phyloP scores from a whole-genome alignment of 2,797 vertebrate genomes.

The Sarcoramphus papa region DNA sequence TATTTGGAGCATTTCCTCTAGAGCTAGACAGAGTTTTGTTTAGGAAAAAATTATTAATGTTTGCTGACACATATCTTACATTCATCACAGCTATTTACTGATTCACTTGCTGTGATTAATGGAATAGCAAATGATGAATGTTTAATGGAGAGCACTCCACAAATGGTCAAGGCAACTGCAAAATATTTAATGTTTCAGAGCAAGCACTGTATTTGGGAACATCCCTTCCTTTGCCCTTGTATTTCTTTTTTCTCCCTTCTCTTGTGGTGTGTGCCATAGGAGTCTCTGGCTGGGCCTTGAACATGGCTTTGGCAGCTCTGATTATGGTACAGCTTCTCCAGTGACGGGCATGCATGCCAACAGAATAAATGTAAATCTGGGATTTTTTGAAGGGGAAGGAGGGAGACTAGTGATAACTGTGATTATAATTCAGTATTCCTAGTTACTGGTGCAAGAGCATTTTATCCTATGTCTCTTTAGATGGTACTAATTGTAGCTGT shows the following conservation, averaged over 20 bases:
- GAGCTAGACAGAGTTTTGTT: background rate
- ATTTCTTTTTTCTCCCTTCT: background rate
- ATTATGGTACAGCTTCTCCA: background rate
- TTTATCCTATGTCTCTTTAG: background rate
- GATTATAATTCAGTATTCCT: background rate
- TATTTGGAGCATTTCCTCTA: background rate
- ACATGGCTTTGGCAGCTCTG: background rate
- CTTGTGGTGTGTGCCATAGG: too few species aligned
- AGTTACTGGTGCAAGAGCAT: background rate
- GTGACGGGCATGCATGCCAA: background rate
- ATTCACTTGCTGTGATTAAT: background rate
- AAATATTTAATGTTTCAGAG: background rate
- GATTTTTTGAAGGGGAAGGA: background rate
- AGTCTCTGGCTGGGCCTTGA: background rate
- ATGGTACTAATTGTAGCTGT: background rate
- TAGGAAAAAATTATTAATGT: background rate
- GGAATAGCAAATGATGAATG: background rate
- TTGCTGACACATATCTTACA: background rate
- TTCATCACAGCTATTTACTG: slow-evolving; percentile 10
- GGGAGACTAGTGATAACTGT: background rate
- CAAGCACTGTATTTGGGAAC: background rate
- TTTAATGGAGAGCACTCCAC: background rate
- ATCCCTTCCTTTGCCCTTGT: background rate
- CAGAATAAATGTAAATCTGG: background rate
- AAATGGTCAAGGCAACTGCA: background rate